Conservation (phyloP, 1,140 invertebrate genomes). For the Matsumurasca onukii region DNA sequence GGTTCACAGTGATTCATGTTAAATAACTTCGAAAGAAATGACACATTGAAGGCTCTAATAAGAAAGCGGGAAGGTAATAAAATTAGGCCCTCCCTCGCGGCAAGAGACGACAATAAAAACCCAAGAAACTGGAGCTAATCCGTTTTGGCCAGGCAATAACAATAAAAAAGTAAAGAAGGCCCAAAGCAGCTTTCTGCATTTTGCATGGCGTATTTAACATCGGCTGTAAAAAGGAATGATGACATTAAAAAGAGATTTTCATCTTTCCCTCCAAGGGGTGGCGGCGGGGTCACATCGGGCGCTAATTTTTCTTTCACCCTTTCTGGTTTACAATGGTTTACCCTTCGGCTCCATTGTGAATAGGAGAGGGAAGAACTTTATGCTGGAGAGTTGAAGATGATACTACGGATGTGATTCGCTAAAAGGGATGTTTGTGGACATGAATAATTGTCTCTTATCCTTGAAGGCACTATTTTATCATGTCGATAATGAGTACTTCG, state of each 20-base stretch:
- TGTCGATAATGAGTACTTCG: too few species aligned
- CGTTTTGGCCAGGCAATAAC: slow-evolving; percentile 30
- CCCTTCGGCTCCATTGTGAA: too few species aligned
- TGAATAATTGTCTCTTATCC: too few species aligned
- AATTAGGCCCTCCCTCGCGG: slow-evolving; percentile 27
- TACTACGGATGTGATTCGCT: too few species aligned
- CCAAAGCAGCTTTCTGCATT: slow-evolving; percentile 33
- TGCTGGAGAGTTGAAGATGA: too few species aligned
- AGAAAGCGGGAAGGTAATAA: slow-evolving; percentile 30
- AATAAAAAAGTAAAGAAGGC: slow-evolving; percentile 32
- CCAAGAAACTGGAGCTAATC: slow-evolving; percentile 32
- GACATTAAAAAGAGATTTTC: slow-evolving; percentile 41
- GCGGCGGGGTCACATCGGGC: slow-evolving; percentile 27
- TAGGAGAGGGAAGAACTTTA: too few species aligned
- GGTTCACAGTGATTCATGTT: not conserved
- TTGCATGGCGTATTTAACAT: slow-evolving; percentile 38
- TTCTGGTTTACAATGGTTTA: slow-evolving; percentile 6
- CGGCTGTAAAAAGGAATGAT: slow-evolving; percentile 38
- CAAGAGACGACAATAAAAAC: slow-evolving; percentile 29
- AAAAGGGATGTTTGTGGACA: too few species aligned
- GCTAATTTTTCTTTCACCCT: slow-evolving; percentile 26
- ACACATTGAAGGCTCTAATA: slow-evolving; percentile 29
- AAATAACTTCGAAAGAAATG: slow-evolving; percentile 14
- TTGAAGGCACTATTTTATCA: too few species aligned
- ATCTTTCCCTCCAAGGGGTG: slow-evolving; percentile 17